These are phyloP conservation scores for Amblyornis subalaris DNA, from an alignment of 2,113 vertebrate genomes.

Conservation along the genomic window DNA sequence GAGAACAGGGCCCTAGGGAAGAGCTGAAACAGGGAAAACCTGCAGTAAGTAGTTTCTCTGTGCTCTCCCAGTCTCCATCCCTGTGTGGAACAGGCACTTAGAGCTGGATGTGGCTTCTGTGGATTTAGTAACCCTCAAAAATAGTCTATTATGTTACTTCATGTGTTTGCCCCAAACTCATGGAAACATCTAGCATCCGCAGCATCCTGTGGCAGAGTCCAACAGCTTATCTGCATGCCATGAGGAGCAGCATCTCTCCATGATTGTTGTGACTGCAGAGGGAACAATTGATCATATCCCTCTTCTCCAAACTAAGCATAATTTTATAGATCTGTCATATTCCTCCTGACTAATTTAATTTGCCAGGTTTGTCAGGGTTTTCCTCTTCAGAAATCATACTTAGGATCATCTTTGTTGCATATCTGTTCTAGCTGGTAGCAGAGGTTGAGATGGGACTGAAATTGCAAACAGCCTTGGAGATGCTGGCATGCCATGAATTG, in stretches of 20 bases:
- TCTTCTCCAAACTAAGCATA: not conserved
- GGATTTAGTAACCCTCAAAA: not conserved
- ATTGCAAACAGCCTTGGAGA: not conserved
- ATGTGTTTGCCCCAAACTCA: not conserved
- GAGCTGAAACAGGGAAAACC: not conserved
- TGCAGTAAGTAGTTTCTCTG: accelerated
- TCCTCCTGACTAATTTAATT: not conserved
- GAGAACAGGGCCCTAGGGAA: not conserved
- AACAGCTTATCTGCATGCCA: not conserved
- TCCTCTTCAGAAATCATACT: not conserved
- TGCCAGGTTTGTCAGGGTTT: not conserved
- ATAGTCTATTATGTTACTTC: not conserved
- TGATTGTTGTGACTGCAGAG: not conserved
- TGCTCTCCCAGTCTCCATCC: not conserved
- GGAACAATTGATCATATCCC: not conserved
- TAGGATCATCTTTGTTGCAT: not conserved
- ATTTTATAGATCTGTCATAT: not conserved
- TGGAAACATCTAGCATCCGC: not conserved
- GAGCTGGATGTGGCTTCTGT: not conserved
- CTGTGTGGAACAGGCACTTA: not conserved
- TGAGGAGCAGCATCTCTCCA: not conserved
- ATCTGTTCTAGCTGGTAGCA: not conserved
- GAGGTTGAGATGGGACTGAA: not conserved
- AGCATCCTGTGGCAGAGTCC: not conserved
- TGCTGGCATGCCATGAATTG: not conserved